Evolutionary conservation across 2,888 invertebrate genomes (phyloP).

Genomic region (Drosophila infuscata): DNA sequence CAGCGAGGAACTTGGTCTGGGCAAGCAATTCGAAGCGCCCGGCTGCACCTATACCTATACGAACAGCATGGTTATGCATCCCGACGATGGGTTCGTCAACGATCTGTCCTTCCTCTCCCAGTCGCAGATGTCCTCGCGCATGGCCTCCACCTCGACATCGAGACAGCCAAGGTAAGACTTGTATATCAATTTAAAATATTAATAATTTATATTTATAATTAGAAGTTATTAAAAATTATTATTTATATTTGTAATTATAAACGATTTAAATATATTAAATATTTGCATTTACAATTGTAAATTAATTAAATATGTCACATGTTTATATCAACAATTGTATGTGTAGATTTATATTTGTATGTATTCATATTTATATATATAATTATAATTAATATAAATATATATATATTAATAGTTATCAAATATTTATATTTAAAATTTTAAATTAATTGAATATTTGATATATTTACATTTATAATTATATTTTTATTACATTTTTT

Average conservation of each 20-base stretch:
- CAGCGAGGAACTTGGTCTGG: constrained; percentile 90
- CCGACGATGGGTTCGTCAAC: constrained; percentile 92
- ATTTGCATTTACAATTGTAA: not conserved
- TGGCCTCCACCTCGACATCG: constrained; percentile 88
- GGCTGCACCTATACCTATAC: constrained; percentile 94
- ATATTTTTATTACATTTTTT: not conserved
- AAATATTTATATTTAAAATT: not conserved
- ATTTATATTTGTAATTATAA: not conserved
- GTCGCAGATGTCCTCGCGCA: constrained; percentile 89
- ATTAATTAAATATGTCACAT: not conserved
- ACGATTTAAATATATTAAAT: not conserved
- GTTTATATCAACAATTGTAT: too few species aligned
- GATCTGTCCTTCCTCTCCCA: constrained; percentile 86
- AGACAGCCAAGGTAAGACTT: constrained; percentile 83
- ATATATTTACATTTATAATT: not conserved
- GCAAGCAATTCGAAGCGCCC: constrained; percentile 91
- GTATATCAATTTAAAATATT: not conserved
- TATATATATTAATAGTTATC: not conserved
- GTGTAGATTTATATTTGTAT: too few species aligned
- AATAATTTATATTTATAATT: not conserved
- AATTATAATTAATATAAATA: not conserved
- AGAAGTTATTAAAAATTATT: not conserved
- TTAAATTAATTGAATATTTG: not conserved
- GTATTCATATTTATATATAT: not conserved
- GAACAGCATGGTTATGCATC: constrained; percentile 94